Evolutionary conservation across 2,888 invertebrate species (phyloP), one percentile per base, ranked within the genome.

Genomic region (Sphaerophoria taeniata): DNA sequence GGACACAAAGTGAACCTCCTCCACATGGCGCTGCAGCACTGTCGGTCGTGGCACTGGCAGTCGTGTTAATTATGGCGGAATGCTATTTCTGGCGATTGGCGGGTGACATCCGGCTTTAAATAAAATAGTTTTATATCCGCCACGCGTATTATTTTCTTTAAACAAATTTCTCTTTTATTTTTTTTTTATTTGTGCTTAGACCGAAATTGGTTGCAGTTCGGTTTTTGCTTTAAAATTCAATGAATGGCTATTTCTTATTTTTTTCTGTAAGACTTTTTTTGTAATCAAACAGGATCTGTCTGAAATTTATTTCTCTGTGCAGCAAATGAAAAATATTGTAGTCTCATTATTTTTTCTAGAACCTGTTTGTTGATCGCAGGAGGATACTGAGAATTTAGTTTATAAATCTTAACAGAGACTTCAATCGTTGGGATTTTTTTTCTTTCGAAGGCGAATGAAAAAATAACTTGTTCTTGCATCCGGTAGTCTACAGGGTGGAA

Each of bases 401-500:
- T 63, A 80, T 69, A 53, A 60, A 60, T 60, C 53, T 61, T 34
- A 39, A 61, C 69, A 45, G 73, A 61, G 69, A 73, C 73, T 78
- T 69, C 61, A 65, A 71, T 53, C 58, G 45, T 14, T 33, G 39
- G 51, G 3, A 6, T 16, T n/a, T 12, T 5, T 45, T 14, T 43
- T 11, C 36, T 9, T 36, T n/a, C 14, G 49, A 43, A 24, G 24
- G 24, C 24, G 24, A 24, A 24, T 24, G 31, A 56, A 51, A 43
- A 56, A 70, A 58, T 70, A 84, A 84, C 84, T 75, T 70, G 84
- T 84, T 84, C 67, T 75, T 61, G 80, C 71, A 80, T 84, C 84
- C 84, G 79, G 80, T 71, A 79, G 49, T 49, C 34, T 14, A 56
- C 72, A 51, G 73, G 72, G 82, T 51, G 72, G 78, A 69, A 53